These are phyloP conservation scores for Aspidiotus destructor DNA, from an alignment of 2,888 invertebrate species.

Conservation along the genomic window DNA sequence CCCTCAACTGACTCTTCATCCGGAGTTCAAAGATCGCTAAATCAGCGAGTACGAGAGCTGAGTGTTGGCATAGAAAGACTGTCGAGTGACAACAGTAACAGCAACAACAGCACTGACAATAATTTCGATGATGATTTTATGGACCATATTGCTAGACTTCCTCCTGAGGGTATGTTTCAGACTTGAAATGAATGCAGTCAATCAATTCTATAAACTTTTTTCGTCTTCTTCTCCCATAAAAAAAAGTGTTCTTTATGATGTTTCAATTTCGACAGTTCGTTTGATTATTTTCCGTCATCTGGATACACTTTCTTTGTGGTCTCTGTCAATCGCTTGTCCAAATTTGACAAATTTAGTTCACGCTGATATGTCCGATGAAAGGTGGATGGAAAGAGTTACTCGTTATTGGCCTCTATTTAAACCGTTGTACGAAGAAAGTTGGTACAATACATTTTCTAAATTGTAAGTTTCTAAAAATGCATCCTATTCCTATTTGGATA, in stretches of 20 bases:
- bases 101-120: neutral
- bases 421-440: slow-evolving; percentile 62
- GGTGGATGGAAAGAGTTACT: slow-evolving; percentile 69
- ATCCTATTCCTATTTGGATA: too few species aligned
- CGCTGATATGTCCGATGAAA: slow-evolving; percentile 63
- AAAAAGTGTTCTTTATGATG: neutral
- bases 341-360: slow-evolving; percentile 74
- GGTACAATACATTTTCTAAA: slow-evolving; percentile 58
- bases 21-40: slow-evolving; percentile 32
- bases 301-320: slow-evolving; percentile 85
- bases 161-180: slow-evolving; percentile 36
- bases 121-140: slow-evolving; percentile 19
- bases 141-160: slow-evolving; percentile 35
- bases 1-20: slow-evolving; percentile 20
- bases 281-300: slow-evolving; percentile 78
- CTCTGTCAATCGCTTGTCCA: slow-evolving; percentile 73
- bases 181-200: slow-evolving; percentile 11
- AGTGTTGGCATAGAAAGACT: slow-evolving; percentile 7
- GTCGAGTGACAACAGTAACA: neutral
- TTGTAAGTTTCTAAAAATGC: slow-evolving; percentile 23
- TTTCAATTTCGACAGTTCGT: slow-evolving; percentile 52
- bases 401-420: slow-evolving; percentile 78
- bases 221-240: neutral
- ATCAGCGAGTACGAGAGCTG: slow-evolving; percentile 21
- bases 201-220: slow-evolving; percentile 17